phyloP scores from a whole-genome alignment of 2,797 vertebrate species.

The Poecile montanus region DNA sequence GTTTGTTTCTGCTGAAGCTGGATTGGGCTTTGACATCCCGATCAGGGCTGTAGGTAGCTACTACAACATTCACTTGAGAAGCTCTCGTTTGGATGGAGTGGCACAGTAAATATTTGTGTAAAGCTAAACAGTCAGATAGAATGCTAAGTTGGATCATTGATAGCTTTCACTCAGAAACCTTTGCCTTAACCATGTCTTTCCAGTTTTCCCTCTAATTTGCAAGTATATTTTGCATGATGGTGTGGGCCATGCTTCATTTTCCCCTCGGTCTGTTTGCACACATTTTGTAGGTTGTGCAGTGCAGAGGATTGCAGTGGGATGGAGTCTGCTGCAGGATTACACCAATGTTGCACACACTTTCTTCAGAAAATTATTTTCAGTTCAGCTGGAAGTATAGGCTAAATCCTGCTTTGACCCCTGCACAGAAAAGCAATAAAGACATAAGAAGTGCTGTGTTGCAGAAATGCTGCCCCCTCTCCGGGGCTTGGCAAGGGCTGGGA shows the following conservation, averaged over 20 bases:
- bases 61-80: neutral
- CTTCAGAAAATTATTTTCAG: neutral
- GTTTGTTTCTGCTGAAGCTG: neutral
- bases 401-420: neutral
- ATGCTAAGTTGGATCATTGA: neutral
- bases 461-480: neutral
- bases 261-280: rapidly evolving
- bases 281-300: neutral
- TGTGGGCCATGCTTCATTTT: rapidly evolving
- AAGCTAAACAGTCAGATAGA: neutral
- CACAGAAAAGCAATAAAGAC: neutral
- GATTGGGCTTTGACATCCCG: rapidly evolving
- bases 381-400: neutral
- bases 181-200: neutral
- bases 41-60: neutral
- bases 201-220: neutral
- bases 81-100: neutral
- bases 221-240: neutral
- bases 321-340: neutral
- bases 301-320: neutral
- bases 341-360: rapidly evolving
- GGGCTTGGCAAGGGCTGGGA: neutral
- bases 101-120: neutral
- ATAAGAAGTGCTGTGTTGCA: neutral
- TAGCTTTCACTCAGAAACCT: neutral